A percentile compares a stretch with the other conserved stretches of the same genome.
These are phyloP conservation scores for Apodemus sylvaticus DNA, from an alignment of 2,113 vertebrate genomes.

Conservation along the genomic window DNA sequence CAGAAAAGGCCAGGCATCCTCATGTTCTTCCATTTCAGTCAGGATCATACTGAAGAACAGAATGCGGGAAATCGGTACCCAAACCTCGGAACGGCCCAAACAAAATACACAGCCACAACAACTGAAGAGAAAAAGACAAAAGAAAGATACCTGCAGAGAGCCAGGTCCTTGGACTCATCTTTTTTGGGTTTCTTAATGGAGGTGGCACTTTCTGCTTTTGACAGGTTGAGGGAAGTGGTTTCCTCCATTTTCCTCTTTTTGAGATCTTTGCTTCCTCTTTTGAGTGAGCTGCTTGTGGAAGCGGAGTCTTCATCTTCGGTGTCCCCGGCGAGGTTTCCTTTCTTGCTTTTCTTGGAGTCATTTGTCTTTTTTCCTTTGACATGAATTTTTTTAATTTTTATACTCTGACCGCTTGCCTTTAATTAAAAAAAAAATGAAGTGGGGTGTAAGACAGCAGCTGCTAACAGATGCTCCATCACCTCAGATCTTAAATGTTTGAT, in stretches of 20 bases:
- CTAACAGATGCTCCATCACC: neutral
- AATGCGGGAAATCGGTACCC: slow-evolving; percentile 68
- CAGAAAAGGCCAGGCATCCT: slow-evolving; percentile 99
- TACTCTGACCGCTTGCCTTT: slow-evolving; percentile 95
- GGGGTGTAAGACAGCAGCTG: neutral
- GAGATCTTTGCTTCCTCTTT: slow-evolving; percentile 91
- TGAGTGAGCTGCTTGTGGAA: slow-evolving; percentile 91
- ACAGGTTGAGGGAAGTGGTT: slow-evolving; percentile 82
- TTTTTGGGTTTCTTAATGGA: slow-evolving; percentile 93
- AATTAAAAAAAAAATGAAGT: slow-evolving; percentile 59
- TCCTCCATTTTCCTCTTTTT: slow-evolving; percentile 95
- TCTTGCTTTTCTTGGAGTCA: slow-evolving; percentile 93
- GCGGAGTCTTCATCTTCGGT: slow-evolving; percentile 91
- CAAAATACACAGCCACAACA: neutral
- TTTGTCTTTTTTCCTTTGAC: slow-evolving; percentile 91
- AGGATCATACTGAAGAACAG: slow-evolving; percentile 91
- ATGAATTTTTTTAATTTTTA: slow-evolving; percentile 92
- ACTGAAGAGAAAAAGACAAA: neutral
- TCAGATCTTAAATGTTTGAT: slow-evolving; percentile 1
- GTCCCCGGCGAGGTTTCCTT: slow-evolving; percentile 88
- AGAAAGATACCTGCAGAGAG: slow-evolving; percentile 90
- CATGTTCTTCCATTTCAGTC: slow-evolving; percentile 97
- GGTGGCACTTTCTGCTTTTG: slow-evolving; percentile 91
- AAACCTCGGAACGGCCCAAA: neutral
- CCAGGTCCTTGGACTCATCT: slow-evolving; percentile 94